Percentiles rank a stretch among this genome's conserved stretches.
Evolutionary conservation across 1,140 invertebrate species (phyloP).

Genomic region (Hydropsyche tenuis): DNA sequence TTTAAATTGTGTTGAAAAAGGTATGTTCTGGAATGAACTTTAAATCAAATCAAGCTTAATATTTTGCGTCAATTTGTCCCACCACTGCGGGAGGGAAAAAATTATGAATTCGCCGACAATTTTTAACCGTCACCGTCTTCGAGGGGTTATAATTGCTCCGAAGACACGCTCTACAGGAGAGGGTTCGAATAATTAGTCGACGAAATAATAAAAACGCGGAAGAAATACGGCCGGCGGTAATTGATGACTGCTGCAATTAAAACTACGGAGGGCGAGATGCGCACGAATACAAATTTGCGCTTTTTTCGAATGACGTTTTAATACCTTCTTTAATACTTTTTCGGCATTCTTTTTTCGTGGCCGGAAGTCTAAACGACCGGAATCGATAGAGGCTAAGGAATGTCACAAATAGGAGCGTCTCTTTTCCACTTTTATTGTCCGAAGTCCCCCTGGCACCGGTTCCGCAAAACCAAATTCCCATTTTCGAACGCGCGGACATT

Average conservation of each 20-base stretch:
- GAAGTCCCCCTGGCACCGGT: not conserved
- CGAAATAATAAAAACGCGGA: conserved; percentile 24
- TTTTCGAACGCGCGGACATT: conserved; percentile 17
- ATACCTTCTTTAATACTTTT: too few relatives aligned
- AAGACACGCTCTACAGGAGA: not conserved
- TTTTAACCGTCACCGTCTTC: conserved; percentile 7
- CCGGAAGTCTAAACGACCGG: not conserved
- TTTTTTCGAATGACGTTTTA: too few relatives aligned
- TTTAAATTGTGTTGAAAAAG: too few relatives aligned
- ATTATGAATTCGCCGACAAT: not conserved
- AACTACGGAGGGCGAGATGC: too few relatives aligned
- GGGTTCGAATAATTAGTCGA: conserved; percentile 18
- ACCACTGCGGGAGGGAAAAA: not conserved
- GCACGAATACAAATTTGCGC: too few relatives aligned
- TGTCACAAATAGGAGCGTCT: conserved; percentile 1
- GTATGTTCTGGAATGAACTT: too few relatives aligned
- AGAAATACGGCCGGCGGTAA: conserved; percentile 7
- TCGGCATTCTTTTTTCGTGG: not conserved
- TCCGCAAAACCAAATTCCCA: not conserved
- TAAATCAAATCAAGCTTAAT: too few relatives aligned
- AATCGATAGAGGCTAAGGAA: not conserved
- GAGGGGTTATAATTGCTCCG: conserved; percentile 19
- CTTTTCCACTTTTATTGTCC: conserved; percentile 20
- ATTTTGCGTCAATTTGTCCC: conserved; percentile 10
- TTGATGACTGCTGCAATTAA: conserved; percentile 8